Conservation (phyloP, 2,797 vertebrate species). For the Anolis apletophallus region DNA sequence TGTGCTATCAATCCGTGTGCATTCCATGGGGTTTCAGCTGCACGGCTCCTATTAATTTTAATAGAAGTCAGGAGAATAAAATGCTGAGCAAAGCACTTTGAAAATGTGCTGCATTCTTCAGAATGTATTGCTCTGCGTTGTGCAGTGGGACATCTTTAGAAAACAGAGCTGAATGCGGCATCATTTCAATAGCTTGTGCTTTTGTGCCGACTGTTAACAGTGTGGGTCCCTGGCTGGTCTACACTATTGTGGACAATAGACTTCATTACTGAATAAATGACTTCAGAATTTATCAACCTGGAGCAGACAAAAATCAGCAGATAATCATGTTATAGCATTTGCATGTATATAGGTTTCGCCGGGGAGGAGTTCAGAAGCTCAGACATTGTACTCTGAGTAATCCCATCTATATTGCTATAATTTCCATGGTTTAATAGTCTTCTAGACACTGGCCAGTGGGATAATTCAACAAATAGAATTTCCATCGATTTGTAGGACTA, state of each 20-base stretch:
- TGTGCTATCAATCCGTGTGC: conserved; percentile 68
- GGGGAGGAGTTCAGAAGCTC: too few species aligned
- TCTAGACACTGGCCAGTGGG: neutral
- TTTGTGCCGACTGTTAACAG: conserved; percentile 55
- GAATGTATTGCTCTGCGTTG: conserved; percentile 58
- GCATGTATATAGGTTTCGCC: conserved; percentile 4
- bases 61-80: conserved; percentile 70
- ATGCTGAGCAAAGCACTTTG: conserved; percentile 63
- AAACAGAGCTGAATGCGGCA: conserved; percentile 59
- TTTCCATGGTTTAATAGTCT: neutral
- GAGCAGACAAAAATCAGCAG: conserved; percentile 11
- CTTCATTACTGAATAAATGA: conserved; percentile 58
- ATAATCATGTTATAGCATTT: conserved; percentile 9
- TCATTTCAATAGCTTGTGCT: conserved; percentile 63
- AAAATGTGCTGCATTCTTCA: conserved; percentile 54
- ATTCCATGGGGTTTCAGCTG: conserved; percentile 62
- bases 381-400: neutral
- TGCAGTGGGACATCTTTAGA: conserved; percentile 62
- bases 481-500: neutral
- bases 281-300: conserved; percentile 28
- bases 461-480: neutral
- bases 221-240: conserved; percentile 60
- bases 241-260: conserved; percentile 28
- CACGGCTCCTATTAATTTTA: conserved; percentile 70
- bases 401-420: neutral